Evolutionary conservation across 2,113 vertebrate species (phyloP).

Genomic region (Clarias batrachus): DNA sequence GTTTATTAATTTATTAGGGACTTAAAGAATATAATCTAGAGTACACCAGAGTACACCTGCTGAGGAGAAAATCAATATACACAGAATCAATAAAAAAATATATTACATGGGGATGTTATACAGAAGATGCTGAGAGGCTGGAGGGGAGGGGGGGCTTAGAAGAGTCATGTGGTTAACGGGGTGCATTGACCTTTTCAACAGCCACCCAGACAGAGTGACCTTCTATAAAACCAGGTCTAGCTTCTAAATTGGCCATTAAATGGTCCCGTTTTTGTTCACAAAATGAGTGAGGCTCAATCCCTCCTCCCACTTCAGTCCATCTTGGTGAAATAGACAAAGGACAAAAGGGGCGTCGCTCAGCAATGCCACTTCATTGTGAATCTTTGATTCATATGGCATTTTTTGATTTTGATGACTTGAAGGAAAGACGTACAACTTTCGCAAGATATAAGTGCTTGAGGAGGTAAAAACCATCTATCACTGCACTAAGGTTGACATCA

Average conservation of each 20-base stretch:
- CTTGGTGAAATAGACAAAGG: background rate
- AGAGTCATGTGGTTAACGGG: background rate
- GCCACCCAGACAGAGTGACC: background rate
- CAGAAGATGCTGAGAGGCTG: background rate
- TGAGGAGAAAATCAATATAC: background rate
- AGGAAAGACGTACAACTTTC: background rate
- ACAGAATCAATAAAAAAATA: background rate
- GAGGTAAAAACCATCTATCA: background rate
- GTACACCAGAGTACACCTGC: background rate
- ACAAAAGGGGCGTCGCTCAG: background rate
- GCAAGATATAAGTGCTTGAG: background rate
- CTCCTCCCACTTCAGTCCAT: background rate
- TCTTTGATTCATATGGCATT: background rate
- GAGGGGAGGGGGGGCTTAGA: background rate
- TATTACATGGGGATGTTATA: background rate
- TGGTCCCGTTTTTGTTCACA: background rate
- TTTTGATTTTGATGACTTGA: background rate
- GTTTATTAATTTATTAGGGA: background rate
- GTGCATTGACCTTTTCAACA: slow-evolving; percentile 1
- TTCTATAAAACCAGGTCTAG: background rate
- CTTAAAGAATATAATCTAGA: background rate
- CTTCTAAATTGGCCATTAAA: slow-evolving; percentile 7
- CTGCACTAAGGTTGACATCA: background rate
- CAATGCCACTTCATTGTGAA: background rate
- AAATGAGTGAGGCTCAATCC: background rate